Conservation (phyloP, 2,113 vertebrate species). For the Bagarius yarrelli region DNA sequence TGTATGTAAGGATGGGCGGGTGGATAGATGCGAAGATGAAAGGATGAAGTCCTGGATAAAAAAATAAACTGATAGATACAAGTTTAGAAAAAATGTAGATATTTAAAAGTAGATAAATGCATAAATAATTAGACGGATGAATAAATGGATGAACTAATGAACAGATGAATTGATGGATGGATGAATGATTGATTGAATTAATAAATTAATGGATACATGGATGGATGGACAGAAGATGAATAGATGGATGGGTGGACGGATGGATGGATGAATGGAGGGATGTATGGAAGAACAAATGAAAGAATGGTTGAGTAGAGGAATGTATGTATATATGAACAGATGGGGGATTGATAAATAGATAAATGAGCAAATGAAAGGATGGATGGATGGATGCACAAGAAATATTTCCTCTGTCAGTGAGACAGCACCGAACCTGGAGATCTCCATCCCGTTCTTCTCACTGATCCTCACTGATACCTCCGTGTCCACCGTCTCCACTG, state of each 20-base stretch:
- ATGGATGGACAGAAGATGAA: background rate
- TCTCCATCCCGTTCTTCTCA: no score
- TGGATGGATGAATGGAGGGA: background rate
- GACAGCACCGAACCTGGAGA: no score
- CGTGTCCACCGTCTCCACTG: no score
- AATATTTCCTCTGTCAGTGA: no score
- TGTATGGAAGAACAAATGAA: background rate
- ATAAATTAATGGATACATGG: background rate
- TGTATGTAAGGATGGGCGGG: no score
- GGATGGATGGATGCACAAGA: no score
- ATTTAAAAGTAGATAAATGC: background rate
- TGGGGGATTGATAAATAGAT: no score
- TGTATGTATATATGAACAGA: background rate
- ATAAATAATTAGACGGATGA: no score
- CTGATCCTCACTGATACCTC: no score
- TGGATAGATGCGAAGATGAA: no score
- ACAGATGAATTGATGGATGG: background rate
- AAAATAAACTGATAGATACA: background rate
- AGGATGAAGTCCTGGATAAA: background rate
- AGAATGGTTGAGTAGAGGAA: background rate
- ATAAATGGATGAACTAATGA: background rate
- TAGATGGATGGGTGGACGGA: background rate
- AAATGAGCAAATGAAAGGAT: no score
- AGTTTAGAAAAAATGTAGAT: background rate
- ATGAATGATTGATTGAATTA: background rate